phyloP scores from a whole-genome alignment of 2,797 vertebrate genomes.

The Huso huso region DNA sequence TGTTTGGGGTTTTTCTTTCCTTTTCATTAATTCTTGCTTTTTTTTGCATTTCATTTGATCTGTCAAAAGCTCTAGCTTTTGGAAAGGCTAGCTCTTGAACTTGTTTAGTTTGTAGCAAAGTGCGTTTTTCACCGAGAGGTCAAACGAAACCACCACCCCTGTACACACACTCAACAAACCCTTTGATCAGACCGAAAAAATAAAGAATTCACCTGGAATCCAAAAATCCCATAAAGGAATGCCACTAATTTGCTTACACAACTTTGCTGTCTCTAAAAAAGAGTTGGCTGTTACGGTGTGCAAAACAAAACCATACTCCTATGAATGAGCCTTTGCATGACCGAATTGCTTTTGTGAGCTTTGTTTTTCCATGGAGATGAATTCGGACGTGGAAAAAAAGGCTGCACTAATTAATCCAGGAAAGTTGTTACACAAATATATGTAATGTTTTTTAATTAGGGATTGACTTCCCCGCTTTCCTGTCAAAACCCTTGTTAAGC shows the following conservation, averaged over 20 bases:
- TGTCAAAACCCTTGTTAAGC: slow-evolving; percentile 63
- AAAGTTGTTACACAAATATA: slow-evolving; percentile 54
- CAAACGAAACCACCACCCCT: too few species aligned
- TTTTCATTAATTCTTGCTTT: slow-evolving; percentile 25
- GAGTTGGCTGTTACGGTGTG: too few species aligned
- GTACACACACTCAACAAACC: too few species aligned
- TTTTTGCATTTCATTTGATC: slow-evolving; percentile 44
- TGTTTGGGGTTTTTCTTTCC: slow-evolving; percentile 52
- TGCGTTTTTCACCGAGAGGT: too few species aligned
- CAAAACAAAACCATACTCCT: background rate
- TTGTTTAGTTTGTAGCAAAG: too few species aligned
- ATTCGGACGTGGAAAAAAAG: slow-evolving; percentile 65
- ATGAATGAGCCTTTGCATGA: slow-evolving; percentile 52
- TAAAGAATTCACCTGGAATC: too few species aligned
- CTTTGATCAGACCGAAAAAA: too few species aligned
- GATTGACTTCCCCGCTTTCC: slow-evolving; percentile 73
- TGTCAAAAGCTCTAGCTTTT: slow-evolving; percentile 32
- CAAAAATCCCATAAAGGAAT: too few species aligned
- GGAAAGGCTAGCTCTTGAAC: slow-evolving; percentile 20
- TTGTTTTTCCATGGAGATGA: slow-evolving; percentile 63
- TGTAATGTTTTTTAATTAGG: slow-evolving; percentile 46
- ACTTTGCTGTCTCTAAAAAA: background rate
- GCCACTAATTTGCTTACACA: background rate
- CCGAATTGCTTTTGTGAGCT: slow-evolving; percentile 53
- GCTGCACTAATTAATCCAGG: slow-evolving; percentile 72